A percentile compares a stretch with the other conserved stretches of the same genome.
phyloP scores from a whole-genome alignment of 1,140 invertebrate genomes.

The Steinernema feltiae region DNA sequence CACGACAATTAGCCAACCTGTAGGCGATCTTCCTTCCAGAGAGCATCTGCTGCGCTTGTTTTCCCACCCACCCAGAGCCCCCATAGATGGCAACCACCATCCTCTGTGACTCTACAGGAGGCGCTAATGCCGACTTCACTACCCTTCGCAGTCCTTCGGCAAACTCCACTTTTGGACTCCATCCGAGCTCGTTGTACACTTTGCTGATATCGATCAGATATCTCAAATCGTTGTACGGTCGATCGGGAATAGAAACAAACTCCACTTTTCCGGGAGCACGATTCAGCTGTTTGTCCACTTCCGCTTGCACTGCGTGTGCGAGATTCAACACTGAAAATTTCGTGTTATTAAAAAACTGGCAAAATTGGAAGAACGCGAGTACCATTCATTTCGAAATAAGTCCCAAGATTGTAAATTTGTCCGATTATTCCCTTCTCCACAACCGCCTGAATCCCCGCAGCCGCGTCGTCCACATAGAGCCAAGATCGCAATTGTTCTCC shows the following conservation, averaged over 20 bases:
- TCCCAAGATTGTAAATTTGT: slow-evolving; percentile 59
- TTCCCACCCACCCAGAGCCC: slow-evolving; percentile 55
- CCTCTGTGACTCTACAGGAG: slow-evolving; percentile 28
- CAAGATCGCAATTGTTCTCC: slow-evolving; percentile 50
- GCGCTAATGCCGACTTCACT: slow-evolving; percentile 44
- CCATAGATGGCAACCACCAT: slow-evolving; percentile 54
- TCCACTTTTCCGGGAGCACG: slow-evolving; percentile 37
- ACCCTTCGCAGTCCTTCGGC: slow-evolving; percentile 55
- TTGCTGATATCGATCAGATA: slow-evolving; percentile 58
- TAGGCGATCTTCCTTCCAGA: slow-evolving; percentile 23
- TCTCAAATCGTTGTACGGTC: slow-evolving; percentile 58
- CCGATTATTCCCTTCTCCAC: slow-evolving; percentile 52
- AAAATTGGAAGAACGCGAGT: too few relatives aligned
- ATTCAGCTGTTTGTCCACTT: slow-evolving; percentile 42
- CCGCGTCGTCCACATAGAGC: slow-evolving; percentile 58
- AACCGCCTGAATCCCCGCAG: slow-evolving; percentile 55
- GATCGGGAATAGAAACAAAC: slow-evolving; percentile 51
- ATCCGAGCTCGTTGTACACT: slow-evolving; percentile 51
- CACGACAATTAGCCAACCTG: slow-evolving; percentile 21
- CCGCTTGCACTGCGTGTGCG: slow-evolving; percentile 29
- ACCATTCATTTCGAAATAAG: slow-evolving; percentile 56
- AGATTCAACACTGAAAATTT: background rate
- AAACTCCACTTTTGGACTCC: slow-evolving; percentile 56
- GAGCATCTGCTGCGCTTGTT: slow-evolving; percentile 43
- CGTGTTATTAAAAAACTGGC: too few relatives aligned